A percentile compares a stretch with the other conserved stretches of the same genome.
Evolutionary conservation across 2,888 invertebrate species (phyloP).

Genomic region (Eupithecia dodoneata): DNA sequence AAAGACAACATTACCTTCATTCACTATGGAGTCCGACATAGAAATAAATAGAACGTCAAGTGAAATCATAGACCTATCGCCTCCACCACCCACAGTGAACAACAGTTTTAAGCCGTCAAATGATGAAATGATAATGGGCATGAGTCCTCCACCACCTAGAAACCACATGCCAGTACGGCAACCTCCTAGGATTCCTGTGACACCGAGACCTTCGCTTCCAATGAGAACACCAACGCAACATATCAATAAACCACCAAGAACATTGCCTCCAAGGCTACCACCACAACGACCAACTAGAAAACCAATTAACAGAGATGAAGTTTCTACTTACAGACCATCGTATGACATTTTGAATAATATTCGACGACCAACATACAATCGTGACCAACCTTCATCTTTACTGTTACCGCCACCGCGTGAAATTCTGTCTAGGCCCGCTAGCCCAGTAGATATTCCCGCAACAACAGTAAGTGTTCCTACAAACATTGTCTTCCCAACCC

Average conservation of each 20-base stretch:
- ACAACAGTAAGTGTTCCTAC: slow-evolving; percentile 51
- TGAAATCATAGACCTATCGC: slow-evolving; percentile 79
- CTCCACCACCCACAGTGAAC: slow-evolving; percentile 77
- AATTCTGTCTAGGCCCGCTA: slow-evolving; percentile 55
- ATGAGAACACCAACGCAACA: slow-evolving; percentile 68
- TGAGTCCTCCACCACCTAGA: slow-evolving; percentile 81
- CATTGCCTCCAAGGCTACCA: slow-evolving; percentile 62
- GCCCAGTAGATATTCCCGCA: slow-evolving; percentile 52
- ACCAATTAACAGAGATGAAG: slow-evolving; percentile 68
- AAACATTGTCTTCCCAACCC: slow-evolving; percentile 74
- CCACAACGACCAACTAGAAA: slow-evolving; percentile 67
- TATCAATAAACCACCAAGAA: slow-evolving; percentile 68
- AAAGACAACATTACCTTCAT: slow-evolving; percentile 65
- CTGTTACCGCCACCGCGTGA: slow-evolving; percentile 72
- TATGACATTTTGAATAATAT: slow-evolving; percentile 72
- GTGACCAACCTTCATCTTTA: slow-evolving; percentile 73
- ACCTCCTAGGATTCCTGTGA: slow-evolving; percentile 61
- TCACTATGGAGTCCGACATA: slow-evolving; percentile 61
- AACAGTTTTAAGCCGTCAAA: slow-evolving; percentile 75
- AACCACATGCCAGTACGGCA: slow-evolving; percentile 60
- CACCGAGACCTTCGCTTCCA: slow-evolving; percentile 65
- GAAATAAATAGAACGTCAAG: slow-evolving; percentile 66
- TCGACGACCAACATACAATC: slow-evolving; percentile 67
- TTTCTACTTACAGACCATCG: slow-evolving; percentile 73
- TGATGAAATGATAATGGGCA: slow-evolving; percentile 82